Evolutionary conservation across 2,888 invertebrate species (phyloP), one percentile per base, ranked within the genome.

Genomic region (Conops quadrifasciatus): DNA sequence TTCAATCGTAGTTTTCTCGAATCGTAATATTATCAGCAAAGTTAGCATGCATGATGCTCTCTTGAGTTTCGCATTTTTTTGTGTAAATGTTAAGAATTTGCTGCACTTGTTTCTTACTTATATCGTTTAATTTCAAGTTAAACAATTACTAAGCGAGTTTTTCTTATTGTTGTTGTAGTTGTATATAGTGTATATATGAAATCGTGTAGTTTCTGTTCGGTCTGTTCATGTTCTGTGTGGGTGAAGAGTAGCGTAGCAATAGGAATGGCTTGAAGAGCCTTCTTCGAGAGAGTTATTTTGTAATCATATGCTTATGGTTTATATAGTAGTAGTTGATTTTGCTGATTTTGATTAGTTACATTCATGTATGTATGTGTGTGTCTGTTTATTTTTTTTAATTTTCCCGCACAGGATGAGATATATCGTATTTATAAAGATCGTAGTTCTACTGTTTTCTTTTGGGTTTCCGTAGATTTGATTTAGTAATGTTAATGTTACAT

Each of bases 401-500:
- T 59, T 47, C 47, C 67, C 67, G 65, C 75, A 76, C 74, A 67
- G 59, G 56, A 72, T 72, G 56, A 74, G 19, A 49, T 36, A 36
- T 36, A 4, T 4, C 53, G 4, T 21, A 21, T 53, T 21, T 21
- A n/a, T n/a, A 53, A 53, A 21, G 21, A 53, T 53, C 21, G 19
- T 19, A 3, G 21, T 53, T 53, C 9, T 11, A n/a, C 21, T 13
- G 5, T 1, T 16, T 3, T 49, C 13, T n/a, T 49, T 4, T 36
- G 36, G 19, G 19, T 56, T 45, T 36, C 45, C 56, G 16, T 30
- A 19, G 21, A 56, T 45, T 21, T 67, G 43, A 45, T 63, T 45
- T 49, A 26, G 26, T n/a, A 13, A 21, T 24, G 30, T 67, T 56
- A 26, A 30, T 28, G 49, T 73, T 78, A 76, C 76, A 76, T 80